phyloP scores from a whole-genome alignment of 2,888 invertebrate species.

The Poecilus cupreus region DNA sequence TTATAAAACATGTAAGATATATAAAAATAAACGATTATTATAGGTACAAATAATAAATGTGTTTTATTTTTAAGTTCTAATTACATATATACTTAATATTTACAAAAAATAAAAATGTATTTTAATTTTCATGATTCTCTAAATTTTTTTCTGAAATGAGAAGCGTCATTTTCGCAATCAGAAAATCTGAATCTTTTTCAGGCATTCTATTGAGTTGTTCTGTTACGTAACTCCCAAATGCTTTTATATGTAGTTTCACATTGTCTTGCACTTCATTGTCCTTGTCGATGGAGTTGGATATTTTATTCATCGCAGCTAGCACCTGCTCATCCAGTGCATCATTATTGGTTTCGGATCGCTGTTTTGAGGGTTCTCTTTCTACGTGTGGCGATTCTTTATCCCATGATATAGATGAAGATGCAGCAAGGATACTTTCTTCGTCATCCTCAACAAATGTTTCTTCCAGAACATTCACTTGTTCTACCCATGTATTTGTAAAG shows the following conservation, averaged over 20 bases:
- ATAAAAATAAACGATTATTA: neutral
- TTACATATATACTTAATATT: too few relatives aligned
- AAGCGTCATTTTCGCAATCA: too few relatives aligned
- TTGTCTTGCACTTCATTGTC: neutral
- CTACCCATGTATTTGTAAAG: neutral
- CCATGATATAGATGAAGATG: neutral
- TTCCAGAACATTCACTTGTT: too few relatives aligned
- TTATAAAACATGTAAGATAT: neutral
- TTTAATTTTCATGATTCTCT: neutral
- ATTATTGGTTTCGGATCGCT: too few relatives aligned
- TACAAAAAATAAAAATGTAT: neutral
- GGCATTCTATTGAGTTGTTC: neutral
- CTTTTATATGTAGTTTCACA: neutral
- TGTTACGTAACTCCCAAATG: neutral
- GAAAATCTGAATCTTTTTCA: too few relatives aligned
- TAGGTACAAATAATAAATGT: neutral
- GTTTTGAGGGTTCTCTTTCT: too few relatives aligned
- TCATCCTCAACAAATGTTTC: too few relatives aligned
- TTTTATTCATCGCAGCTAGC: neutral
- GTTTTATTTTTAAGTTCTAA: too few relatives aligned
- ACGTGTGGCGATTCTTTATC: neutral
- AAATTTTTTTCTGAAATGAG: neutral
- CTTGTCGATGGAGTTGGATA: neutral
- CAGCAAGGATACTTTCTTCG: too few relatives aligned
- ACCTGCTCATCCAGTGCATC: neutral